phyloP scores from a whole-genome alignment of 2,113 vertebrate species.

The Terrapene triunguis region DNA sequence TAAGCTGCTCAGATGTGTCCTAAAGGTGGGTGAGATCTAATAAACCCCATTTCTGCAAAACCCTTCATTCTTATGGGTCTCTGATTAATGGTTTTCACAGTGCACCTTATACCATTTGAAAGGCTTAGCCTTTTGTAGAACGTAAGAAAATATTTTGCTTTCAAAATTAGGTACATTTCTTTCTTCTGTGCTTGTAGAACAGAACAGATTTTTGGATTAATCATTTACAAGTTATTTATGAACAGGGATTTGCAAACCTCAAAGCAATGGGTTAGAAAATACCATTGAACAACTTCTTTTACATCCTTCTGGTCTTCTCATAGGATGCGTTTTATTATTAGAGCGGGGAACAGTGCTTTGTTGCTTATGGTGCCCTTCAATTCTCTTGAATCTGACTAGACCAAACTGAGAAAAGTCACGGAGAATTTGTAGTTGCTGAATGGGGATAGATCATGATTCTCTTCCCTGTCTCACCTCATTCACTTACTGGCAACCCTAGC shows the following conservation, averaged over 20 bases:
- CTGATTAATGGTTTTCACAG: constrained; percentile 26
- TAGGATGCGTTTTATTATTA: neutral
- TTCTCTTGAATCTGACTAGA: neutral
- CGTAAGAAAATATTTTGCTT: constrained; percentile 62
- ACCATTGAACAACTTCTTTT: constrained; percentile 12
- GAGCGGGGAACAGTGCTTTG: neutral
- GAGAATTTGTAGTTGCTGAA: neutral
- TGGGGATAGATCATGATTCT: neutral
- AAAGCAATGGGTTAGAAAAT: constrained; percentile 62
- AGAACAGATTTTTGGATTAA: constrained; percentile 75
- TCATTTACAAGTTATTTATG: constrained; percentile 78
- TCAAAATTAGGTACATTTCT: constrained; percentile 52
- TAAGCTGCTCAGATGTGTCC: constrained; percentile 1
- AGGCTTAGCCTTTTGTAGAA: constrained; percentile 51
- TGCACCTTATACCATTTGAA: constrained; percentile 26
- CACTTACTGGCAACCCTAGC: neutral
- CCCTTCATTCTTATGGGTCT: constrained; percentile 6
- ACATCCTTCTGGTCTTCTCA: constrained; percentile 31
- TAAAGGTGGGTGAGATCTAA: constrained; percentile 11
- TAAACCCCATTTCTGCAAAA: constrained; percentile 45
- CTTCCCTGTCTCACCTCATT: neutral
- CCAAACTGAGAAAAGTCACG: neutral
- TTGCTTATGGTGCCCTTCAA: neutral
- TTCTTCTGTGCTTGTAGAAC: constrained; percentile 44
- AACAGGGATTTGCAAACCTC: constrained; percentile 57